A percentile compares a stretch with the other conserved stretches of the same genome.
These are phyloP conservation scores for Lasaia peninsularis DNA, from an alignment of 1,140 invertebrate genomes.

Conservation along the genomic window DNA sequence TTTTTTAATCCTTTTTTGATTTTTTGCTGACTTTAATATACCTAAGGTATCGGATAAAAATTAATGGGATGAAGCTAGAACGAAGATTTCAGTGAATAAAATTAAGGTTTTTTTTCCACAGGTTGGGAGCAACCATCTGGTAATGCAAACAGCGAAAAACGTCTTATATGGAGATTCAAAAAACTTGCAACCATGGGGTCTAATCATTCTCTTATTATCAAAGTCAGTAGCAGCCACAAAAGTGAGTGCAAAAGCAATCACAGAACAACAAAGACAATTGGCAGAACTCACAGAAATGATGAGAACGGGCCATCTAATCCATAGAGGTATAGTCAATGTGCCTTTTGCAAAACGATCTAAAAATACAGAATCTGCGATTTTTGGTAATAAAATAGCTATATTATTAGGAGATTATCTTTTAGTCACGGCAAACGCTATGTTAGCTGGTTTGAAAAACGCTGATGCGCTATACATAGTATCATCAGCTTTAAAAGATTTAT, in stretches of 20 bases:
- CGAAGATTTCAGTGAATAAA: not conserved
- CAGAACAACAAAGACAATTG: conserved; percentile 86
- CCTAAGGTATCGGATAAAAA: not conserved
- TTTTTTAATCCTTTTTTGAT: too few species aligned
- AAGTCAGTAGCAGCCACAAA: conserved; percentile 82
- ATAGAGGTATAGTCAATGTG: conserved; percentile 91
- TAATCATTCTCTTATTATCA: conserved; percentile 90
- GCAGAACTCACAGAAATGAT: conserved; percentile 97
- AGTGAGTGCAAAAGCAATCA: conserved; percentile 34
- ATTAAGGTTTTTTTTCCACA: conserved; percentile 34
- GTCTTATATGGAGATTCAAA: conserved; percentile 90
- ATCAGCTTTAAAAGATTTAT: conserved; percentile 87
- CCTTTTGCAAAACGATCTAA: conserved; percentile 71
- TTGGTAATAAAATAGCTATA: conserved; percentile 94
- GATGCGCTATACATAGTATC: conserved; percentile 92
- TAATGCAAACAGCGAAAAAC: conserved; percentile 92
- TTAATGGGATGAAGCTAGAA: too few species aligned
- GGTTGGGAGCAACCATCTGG: conserved; percentile 91
- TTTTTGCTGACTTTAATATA: too few species aligned
- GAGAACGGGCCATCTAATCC: conserved; percentile 93
- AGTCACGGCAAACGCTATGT: conserved; percentile 87
- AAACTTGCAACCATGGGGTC: conserved; percentile 91
- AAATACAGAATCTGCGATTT: conserved; percentile 72
- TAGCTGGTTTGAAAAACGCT: conserved; percentile 83
- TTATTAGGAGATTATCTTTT: conserved; percentile 94